Conservation (phyloP, 2,888 invertebrate genomes). For the Cataglyphis albicans region DNA sequence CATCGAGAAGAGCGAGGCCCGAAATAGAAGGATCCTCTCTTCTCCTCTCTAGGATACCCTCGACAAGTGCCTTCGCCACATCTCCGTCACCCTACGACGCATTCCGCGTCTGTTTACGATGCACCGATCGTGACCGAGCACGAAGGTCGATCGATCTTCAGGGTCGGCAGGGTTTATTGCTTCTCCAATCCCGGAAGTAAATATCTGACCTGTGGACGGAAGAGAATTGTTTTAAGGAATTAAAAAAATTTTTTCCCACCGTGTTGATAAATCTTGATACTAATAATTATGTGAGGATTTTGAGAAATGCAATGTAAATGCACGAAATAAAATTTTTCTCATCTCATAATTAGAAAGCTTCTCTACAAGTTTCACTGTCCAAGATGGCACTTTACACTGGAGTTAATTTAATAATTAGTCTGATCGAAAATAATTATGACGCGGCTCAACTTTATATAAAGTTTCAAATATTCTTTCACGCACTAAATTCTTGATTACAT, state of each 20-base stretch:
- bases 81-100: constrained; percentile 68
- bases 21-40: constrained; percentile 83
- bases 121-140: constrained; percentile 61
- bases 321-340: no score
- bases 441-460: not conserved
- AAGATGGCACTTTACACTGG: no score
- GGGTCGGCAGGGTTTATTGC: constrained; percentile 30
- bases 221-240: not conserved
- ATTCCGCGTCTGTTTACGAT: constrained; percentile 73
- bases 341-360: no score
- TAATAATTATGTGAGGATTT: no score
- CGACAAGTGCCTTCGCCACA: constrained; percentile 48
- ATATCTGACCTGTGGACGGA: no score
- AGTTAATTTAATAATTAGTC: no score
- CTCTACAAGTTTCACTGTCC: no score
- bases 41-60: constrained; percentile 67
- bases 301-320: no score
- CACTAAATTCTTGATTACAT: not conserved
- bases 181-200: not conserved
- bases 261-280: no score
- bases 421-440: not conserved
- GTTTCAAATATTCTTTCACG: not conserved
- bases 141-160: constrained; percentile 71
- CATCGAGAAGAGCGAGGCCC: constrained; percentile 79
- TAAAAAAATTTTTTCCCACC: not conserved